A percentile compares a stretch with the other conserved stretches of the same genome.
Evolutionary conservation across 1,140 invertebrate genomes (phyloP).

Genomic region (Drosophila sechellia): DNA sequence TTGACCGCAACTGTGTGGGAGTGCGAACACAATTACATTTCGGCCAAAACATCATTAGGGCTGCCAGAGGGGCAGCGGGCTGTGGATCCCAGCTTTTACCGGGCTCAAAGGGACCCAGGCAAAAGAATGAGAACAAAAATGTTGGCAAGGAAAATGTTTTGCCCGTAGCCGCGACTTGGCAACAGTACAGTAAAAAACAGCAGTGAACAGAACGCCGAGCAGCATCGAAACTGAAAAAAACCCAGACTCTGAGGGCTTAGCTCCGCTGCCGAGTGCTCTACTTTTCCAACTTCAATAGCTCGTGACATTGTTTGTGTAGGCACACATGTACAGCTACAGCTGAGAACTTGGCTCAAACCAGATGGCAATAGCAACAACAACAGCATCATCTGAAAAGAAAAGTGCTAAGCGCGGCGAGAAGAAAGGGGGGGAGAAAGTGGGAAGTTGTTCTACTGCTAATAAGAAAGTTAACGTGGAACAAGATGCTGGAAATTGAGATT

Average conservation of each 20-base stretch:
- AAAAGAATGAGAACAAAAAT: constrained; percentile 46
- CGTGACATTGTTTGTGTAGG: constrained; percentile 75
- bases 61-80: not conserved
- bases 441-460: constrained; percentile 35
- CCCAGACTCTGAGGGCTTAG: constrained; percentile 39
- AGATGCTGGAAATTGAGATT: constrained; percentile 41
- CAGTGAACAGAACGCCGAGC: constrained; percentile 60
- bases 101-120: constrained; percentile 37
- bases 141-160: constrained; percentile 74
- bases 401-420: constrained; percentile 33
- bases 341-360: constrained; percentile 42
- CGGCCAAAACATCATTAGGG: constrained; percentile 53
- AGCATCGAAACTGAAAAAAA: constrained; percentile 33
- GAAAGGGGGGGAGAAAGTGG: not conserved
- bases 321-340: constrained; percentile 7
- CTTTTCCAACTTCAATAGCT: constrained; percentile 79
- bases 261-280: constrained; percentile 64
- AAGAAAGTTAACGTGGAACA: constrained; percentile 41
- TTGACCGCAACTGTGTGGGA: constrained; percentile 20
- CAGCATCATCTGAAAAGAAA: constrained; percentile 61
- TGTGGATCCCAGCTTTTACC: constrained; percentile 22
- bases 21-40: constrained; percentile 52
- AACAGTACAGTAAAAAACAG: constrained; percentile 59
- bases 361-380: constrained; percentile 11
- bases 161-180: constrained; percentile 59